These are phyloP conservation scores for Pachymerium ferrugineum DNA, from an alignment of 2,888 invertebrate species.

Conservation along the genomic window DNA sequence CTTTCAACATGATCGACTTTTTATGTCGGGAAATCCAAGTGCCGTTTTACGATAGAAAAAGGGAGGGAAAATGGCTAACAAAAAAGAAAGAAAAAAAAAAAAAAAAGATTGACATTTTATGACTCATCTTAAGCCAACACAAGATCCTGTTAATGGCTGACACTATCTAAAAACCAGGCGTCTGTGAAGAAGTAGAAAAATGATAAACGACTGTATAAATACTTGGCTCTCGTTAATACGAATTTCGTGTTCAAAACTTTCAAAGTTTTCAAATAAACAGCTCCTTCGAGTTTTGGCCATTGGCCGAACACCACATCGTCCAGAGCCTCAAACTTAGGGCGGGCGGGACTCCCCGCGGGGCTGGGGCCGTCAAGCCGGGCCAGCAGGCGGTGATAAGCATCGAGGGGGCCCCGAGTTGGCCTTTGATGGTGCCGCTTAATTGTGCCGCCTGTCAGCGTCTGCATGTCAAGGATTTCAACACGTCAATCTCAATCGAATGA, in stretches of 20 bases:
- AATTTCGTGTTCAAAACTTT: not conserved
- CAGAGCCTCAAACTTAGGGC: constrained; percentile 10
- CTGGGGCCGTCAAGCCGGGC: constrained; percentile 17
- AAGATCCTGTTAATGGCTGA: constrained; percentile 10
- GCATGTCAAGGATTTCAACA: constrained; percentile 34
- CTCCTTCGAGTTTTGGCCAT: not conserved
- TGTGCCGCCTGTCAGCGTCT: constrained; percentile 35
- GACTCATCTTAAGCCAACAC: constrained; percentile 2
- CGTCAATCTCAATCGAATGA: constrained; percentile 33
- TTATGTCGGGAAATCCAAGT: not conserved
- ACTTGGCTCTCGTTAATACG: not conserved
- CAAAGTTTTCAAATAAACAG: not conserved
- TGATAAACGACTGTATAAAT: constrained; percentile 11
- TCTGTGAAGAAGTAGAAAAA: not conserved
- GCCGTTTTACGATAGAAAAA: not conserved
- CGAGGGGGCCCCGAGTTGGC: not conserved
- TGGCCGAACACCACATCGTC: not conserved
- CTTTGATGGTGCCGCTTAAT: constrained; percentile 34
- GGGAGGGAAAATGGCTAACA: not conserved
- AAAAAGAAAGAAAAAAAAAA: not conserved
- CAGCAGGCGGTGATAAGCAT: constrained; percentile 31
- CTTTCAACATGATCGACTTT: not conserved
- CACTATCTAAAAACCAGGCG: constrained; percentile 9
- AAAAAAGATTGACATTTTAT: constrained; percentile 5
- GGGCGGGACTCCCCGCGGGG: constrained; percentile 20